phyloP scores from a whole-genome alignment of 2,113 vertebrate genomes.

The Sturnira hondurensis region DNA sequence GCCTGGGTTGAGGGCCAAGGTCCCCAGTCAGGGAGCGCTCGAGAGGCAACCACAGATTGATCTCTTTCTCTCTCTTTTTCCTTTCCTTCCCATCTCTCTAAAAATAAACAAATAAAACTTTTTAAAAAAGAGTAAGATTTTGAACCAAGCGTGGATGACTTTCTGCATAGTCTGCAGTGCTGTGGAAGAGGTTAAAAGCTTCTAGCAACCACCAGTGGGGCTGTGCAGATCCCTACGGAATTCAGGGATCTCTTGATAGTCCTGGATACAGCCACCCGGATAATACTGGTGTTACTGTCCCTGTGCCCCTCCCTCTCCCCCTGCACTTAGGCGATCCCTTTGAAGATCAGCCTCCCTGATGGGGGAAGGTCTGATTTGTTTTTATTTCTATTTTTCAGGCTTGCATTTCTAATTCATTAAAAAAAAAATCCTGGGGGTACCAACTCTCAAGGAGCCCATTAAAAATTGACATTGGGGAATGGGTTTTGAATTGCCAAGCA shows the following conservation, averaged over 20 bases:
- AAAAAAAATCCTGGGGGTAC: not conserved
- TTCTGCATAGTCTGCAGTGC: not conserved
- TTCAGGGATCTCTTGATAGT: not conserved
- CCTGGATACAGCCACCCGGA: not conserved
- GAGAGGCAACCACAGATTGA: no score
- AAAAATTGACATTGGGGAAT: not conserved
- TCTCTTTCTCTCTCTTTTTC: no score
- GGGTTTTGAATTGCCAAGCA: constrained; percentile 5
- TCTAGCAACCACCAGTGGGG: not conserved
- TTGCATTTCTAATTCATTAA: constrained; percentile 39
- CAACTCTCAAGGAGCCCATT: not conserved
- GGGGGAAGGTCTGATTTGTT: not conserved
- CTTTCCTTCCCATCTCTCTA: no score
- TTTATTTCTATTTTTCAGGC: constrained; percentile 11
- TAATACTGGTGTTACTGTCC: not conserved
- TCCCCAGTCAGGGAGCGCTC: no score
- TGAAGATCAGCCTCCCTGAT: not conserved
- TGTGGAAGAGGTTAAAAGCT: not conserved
- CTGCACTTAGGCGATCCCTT: not conserved
- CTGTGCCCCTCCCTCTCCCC: not conserved
- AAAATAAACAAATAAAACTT: no score
- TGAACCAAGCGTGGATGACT: not conserved
- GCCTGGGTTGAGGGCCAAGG: no score
- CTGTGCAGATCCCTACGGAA: not conserved
- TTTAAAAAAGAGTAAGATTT: not conserved